Evolutionary conservation across 2,113 vertebrate species (phyloP).

Genomic region (Cryptotis parvus): DNA sequence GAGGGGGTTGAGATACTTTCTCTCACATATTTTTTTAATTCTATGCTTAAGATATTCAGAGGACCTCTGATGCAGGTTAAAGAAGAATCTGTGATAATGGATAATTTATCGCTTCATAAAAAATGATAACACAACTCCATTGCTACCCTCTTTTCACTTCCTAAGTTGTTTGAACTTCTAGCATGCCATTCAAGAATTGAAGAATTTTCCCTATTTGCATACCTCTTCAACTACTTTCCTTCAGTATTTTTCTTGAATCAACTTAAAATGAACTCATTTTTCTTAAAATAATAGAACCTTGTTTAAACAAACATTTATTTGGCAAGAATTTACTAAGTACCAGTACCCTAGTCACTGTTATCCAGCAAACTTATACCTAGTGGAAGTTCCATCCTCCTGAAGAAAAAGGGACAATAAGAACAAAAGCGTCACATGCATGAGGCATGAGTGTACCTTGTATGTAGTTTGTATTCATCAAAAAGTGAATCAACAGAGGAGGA

Average conservation of each 20-base stretch:
- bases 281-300: neutral
- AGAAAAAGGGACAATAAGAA: neutral
- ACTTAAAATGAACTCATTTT: slow-evolving; percentile 45
- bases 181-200: neutral
- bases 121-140: slow-evolving; percentile 6
- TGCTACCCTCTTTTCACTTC: neutral
- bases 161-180: slow-evolving; percentile 39
- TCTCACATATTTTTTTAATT: slow-evolving; percentile 50
- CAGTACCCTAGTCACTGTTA: neutral
- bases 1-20: slow-evolving; percentile 48
- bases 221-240: slow-evolving; percentile 39
- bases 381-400: neutral
- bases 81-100: slow-evolving; percentile 35
- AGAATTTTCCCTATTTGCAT: slow-evolving; percentile 11
- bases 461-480: slow-evolving; percentile 2
- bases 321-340: slow-evolving; percentile 39
- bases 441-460: neutral
- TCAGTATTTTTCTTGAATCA: slow-evolving; percentile 36
- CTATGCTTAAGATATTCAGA: neutral
- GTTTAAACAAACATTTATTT: slow-evolving; percentile 30
- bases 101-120: slow-evolving; percentile 19
- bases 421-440: neutral
- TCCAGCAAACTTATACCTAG: neutral
- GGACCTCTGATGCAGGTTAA: neutral
- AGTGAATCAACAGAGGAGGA: neutral